Evolutionary conservation across 2,113 vertebrate species (phyloP).

Genomic region (Camelus bactrianus): DNA sequence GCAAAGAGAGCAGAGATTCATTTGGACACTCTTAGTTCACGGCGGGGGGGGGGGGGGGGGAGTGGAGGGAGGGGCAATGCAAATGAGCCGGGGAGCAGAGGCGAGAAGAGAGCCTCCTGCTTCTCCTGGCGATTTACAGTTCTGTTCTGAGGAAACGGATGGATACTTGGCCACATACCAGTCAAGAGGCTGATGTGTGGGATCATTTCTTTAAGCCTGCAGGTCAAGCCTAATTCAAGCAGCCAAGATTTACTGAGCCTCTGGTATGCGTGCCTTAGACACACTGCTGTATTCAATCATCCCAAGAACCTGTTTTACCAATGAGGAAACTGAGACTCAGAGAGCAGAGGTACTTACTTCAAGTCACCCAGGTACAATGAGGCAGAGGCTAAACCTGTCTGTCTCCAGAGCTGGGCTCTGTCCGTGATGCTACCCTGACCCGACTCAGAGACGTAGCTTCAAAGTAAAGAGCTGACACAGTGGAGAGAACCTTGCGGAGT

Average conservation of each 20-base stretch:
- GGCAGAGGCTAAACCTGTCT: background rate
- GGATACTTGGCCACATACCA: background rate
- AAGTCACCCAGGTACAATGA: background rate
- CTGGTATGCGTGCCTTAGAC: background rate
- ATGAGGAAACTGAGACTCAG: background rate
- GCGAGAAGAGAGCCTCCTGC: no score
- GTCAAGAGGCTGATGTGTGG: background rate
- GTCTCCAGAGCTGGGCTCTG: background rate
- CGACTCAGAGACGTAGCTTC: background rate
- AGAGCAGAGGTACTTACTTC: background rate
- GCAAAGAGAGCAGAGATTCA: background rate
- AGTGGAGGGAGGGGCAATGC: background rate
- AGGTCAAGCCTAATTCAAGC: background rate
- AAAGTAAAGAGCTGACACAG: no score
- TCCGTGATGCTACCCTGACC: background rate
- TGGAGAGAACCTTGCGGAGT: background rate
- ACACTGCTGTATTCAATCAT: background rate
- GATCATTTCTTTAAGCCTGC: background rate
- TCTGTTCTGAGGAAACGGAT: background rate
- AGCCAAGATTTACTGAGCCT: background rate
- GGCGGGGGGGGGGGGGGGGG: accelerated
- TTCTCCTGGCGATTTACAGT: background rate
- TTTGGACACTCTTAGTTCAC: background rate
- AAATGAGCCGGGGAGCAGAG: background rate
- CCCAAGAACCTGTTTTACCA: background rate